Conservation (phyloP, 64 coral and sea anemone genomes). For the Pocillopora damicornis region DNA sequence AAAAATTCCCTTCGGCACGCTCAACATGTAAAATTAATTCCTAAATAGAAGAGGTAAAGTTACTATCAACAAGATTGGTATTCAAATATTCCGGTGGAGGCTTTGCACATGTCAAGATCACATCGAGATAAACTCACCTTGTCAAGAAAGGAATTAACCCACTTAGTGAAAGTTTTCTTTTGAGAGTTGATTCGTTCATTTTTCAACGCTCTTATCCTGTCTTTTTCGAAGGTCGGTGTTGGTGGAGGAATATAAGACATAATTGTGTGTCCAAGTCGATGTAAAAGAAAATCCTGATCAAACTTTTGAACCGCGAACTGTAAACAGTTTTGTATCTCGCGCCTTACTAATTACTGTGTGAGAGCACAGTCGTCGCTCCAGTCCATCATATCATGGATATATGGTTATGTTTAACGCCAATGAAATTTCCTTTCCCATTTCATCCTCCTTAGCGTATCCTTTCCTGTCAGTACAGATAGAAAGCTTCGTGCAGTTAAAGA, state of each 20-base stretch:
- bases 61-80: too few species aligned
- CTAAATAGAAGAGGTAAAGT: too few species aligned
- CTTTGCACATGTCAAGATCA: too few species aligned
- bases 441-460: neutral
- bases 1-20: too few species aligned
- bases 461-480: neutral
- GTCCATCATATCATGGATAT: neutral
- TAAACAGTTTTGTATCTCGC: neutral
- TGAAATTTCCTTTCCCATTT: neutral
- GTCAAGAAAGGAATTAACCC: slow-evolving; percentile 94
- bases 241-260: slow-evolving; percentile 78
- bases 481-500: neutral
- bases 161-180: slow-evolving; percentile 99
- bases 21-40: too few species aligned
- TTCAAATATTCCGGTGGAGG: too few species aligned
- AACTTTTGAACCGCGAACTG: neutral
- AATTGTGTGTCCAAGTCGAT: slow-evolving; percentile 5
- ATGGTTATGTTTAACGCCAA: neutral
- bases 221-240: slow-evolving; percentile 94
- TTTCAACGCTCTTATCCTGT: slow-evolving; percentile 86
- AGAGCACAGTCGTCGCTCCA: neutral
- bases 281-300: neutral
- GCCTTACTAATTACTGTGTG: neutral
- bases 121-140: slow-evolving; percentile 67
- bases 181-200: slow-evolving; percentile 95